phyloP scores from a whole-genome alignment of 2,797 vertebrate species.

The Nannoperca australis region DNA sequence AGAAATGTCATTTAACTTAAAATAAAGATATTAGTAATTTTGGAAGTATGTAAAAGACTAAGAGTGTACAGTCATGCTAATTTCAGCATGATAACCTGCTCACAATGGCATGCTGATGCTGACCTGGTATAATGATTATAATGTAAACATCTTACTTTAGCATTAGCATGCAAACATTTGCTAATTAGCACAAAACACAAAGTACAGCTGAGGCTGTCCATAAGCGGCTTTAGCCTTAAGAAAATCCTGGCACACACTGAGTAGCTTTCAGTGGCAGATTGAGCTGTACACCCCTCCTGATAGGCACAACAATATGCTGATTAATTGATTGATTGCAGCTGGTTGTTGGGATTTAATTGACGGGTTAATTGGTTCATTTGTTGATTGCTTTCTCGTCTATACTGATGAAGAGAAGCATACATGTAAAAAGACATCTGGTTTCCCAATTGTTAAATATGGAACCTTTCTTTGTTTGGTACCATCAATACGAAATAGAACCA shows the following conservation, averaged over 20 bases:
- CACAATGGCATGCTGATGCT: too few relatives aligned
- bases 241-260: neutral
- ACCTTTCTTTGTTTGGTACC: neutral
- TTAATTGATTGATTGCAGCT: slow-evolving; percentile 30
- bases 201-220: neutral
- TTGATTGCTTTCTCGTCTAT: slow-evolving; percentile 15
- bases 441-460: neutral
- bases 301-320: slow-evolving; percentile 22
- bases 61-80: neutral
- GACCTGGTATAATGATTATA: too few relatives aligned
- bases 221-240: neutral
- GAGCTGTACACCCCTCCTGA: neutral
- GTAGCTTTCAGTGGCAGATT: neutral
- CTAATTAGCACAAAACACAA: neutral
- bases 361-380: slow-evolving; percentile 13
- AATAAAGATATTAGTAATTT: neutral
- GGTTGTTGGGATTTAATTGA: slow-evolving; percentile 8
- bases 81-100: neutral
- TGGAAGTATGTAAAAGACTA: neutral
- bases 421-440: slow-evolving; percentile 1
- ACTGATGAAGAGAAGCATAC: neutral
- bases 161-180: neutral
- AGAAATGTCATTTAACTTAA: neutral
- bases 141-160: neutral
- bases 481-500: neutral